These are phyloP conservation scores for Argentina silus DNA, from an alignment of 2,797 vertebrate species.

Conservation along the genomic window DNA sequence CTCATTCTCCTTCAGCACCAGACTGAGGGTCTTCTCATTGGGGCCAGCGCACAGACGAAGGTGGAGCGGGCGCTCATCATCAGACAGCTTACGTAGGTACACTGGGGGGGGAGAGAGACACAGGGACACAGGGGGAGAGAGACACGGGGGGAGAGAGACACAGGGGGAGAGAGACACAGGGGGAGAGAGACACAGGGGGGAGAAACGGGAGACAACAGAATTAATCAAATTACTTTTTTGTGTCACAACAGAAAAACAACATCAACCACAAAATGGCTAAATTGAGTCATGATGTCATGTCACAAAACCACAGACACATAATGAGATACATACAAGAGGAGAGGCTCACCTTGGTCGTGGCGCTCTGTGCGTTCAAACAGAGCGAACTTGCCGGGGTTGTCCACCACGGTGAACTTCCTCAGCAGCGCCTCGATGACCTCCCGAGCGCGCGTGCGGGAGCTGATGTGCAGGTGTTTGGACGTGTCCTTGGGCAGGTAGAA, in stretches of 20 bases:
- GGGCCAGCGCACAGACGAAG: slow-evolving; percentile 89
- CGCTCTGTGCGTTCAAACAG: slow-evolving; percentile 93
- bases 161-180: no score
- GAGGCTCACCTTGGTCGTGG: slow-evolving; percentile 86
- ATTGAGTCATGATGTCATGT: no score
- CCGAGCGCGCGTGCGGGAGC: slow-evolving; percentile 86
- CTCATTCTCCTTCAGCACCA: slow-evolving; percentile 94
- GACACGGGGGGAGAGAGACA: no score
- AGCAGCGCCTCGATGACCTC: slow-evolving; percentile 95
- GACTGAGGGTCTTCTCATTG: slow-evolving; percentile 88
- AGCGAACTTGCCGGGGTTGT: slow-evolving; percentile 95
- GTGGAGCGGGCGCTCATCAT: slow-evolving; percentile 85
- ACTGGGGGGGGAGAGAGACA: slow-evolving; percentile 72
- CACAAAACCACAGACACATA: not conserved
- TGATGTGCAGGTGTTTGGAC: slow-evolving; percentile 92
- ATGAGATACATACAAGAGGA: not conserved
- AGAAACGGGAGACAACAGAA: slow-evolving; percentile 9
- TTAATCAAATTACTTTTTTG: not conserved
- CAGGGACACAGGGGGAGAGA: no score
- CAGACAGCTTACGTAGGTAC: slow-evolving; percentile 87
- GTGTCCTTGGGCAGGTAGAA: slow-evolving; percentile 97
- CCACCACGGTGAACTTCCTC: slow-evolving; percentile 93
- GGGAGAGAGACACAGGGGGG: no score
- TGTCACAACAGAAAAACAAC: not conserved
- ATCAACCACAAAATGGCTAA: not conserved